phyloP scores from a whole-genome alignment of 64 coral and sea anemone genomes.

The Stichodactyla mertensii region DNA sequence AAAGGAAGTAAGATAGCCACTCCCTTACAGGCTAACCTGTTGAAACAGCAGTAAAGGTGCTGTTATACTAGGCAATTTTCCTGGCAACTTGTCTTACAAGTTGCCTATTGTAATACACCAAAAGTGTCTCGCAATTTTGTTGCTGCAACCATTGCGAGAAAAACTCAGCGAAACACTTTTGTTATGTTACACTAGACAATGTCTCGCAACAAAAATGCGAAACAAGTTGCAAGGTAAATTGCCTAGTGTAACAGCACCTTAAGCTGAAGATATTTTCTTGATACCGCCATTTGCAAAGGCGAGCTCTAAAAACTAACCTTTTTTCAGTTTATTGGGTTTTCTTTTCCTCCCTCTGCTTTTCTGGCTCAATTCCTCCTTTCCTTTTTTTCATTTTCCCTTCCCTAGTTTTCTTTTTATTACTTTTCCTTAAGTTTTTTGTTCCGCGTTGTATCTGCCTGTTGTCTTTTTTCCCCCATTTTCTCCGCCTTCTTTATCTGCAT shows the following conservation, averaged over 20 bases:
- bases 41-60: neutral
- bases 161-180: too few species aligned
- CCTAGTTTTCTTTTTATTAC: neutral
- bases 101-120: too few species aligned
- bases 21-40: conserved; percentile 12
- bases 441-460: neutral
- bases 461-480: neutral
- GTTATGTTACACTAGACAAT: too few species aligned
- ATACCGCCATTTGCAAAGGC: too few species aligned
- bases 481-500: neutral
- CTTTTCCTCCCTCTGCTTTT: neutral
- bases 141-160: too few species aligned
- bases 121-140: too few species aligned
- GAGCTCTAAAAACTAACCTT: neutral
- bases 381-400: neutral
- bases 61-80: neutral
- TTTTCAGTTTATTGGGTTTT: neutral
- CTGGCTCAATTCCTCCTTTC: neutral
- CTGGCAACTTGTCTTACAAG: neutral
- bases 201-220: too few species aligned
- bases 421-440: neutral
- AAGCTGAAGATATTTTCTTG: too few species aligned
- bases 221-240: too few species aligned
- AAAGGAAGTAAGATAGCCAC: conserved; percentile 18
- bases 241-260: too few species aligned